phyloP scores from a whole-genome alignment of 2,797 vertebrate genomes.

The Diceros bicornis region DNA sequence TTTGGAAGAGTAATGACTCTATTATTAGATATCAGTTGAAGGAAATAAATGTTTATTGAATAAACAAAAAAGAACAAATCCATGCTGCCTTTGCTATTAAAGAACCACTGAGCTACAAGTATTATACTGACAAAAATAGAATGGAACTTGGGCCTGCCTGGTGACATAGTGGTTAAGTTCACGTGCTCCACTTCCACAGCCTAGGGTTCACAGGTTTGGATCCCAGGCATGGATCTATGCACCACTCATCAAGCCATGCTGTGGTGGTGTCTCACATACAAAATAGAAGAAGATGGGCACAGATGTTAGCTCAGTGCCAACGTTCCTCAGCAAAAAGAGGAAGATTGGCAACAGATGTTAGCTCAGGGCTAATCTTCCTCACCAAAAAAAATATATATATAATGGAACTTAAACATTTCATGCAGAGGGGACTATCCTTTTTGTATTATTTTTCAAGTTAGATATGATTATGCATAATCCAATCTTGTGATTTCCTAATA shows the following conservation, averaged over 20 bases:
- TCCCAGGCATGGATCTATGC: no score
- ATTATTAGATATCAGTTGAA: neutral
- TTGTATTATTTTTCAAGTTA: slow-evolving; percentile 49
- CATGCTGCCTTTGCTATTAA: neutral
- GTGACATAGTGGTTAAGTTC: no score
- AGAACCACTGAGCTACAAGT: neutral
- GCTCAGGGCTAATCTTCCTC: no score
- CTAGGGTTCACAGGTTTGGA: no score
- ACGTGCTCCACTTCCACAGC: no score
- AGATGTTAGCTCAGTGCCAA: no score
- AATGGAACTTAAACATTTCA: neutral
- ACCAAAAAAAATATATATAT: no score
- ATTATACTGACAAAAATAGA: slow-evolving; percentile 18
- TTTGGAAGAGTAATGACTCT: neutral
- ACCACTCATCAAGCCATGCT: no score
- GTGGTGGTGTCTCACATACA: no score
- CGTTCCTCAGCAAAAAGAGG: no score
- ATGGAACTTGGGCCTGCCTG: neutral
- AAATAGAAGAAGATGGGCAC: no score
- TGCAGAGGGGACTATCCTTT: neutral
- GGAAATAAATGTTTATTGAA: slow-evolving; percentile 5
- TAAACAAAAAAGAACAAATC: neutral
- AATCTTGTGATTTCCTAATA: slow-evolving; percentile 29
- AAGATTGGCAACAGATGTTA: no score
- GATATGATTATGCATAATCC: slow-evolving; percentile 7